These are phyloP conservation scores for Tenthredo distinguenda DNA, from an alignment of 2,888 invertebrate genomes.

Conservation along the genomic window DNA sequence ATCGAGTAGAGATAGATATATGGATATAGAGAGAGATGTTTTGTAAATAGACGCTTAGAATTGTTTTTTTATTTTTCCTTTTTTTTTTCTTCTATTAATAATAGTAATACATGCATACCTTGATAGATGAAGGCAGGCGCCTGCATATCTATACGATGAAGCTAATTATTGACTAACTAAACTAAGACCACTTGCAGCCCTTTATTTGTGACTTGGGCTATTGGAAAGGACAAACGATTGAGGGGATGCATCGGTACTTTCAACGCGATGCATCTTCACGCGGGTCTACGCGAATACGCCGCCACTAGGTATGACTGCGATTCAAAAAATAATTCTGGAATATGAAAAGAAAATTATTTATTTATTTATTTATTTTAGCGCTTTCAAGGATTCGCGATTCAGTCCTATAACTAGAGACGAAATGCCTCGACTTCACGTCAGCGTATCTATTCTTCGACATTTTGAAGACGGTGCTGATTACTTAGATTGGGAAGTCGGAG, in stretches of 20 bases:
- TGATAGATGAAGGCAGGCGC: slow-evolving; percentile 30
- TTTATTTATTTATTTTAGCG: slow-evolving; percentile 81
- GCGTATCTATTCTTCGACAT: slow-evolving; percentile 96
- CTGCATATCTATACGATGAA: neutral
- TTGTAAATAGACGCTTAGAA: neutral
- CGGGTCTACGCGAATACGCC: slow-evolving; percentile 97
- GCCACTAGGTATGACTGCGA: slow-evolving; percentile 85
- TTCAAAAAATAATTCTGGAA: neutral
- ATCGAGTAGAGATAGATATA: neutral
- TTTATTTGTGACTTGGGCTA: slow-evolving; percentile 99
- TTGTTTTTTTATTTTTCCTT: slow-evolving; percentile 13
- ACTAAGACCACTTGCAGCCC: slow-evolving; percentile 85
- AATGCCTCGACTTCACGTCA: slow-evolving; percentile 94
- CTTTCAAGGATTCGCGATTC: slow-evolving; percentile 98
- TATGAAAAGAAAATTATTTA: neutral
- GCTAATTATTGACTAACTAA: slow-evolving; percentile 39
- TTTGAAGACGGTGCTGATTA: slow-evolving; percentile 98
- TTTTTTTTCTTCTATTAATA: neutral
- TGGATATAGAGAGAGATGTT: neutral
- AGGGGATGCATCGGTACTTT: slow-evolving; percentile 99
- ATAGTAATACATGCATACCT: neutral
- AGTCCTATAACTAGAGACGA: slow-evolving; percentile 97
- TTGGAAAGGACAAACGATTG: slow-evolving; percentile 95
- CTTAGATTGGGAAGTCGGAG: slow-evolving; percentile 98
- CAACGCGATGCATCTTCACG: slow-evolving; percentile 96